Evolutionary conservation across 1,140 invertebrate genomes (phyloP), one percentile per base, ranked within the genome.

Genomic region (Hormaphis cornu): DNA sequence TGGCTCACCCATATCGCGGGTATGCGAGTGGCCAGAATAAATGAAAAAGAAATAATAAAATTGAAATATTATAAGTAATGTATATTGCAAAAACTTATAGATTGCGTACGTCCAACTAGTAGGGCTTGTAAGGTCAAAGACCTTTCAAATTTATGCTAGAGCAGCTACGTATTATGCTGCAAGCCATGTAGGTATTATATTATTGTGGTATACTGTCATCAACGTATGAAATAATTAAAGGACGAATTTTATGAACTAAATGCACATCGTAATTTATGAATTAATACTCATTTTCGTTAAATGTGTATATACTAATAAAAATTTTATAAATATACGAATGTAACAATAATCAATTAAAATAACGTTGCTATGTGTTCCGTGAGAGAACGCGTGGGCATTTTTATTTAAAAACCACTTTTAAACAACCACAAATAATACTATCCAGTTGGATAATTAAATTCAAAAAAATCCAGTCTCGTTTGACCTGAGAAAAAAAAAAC

Each of bases 101-200:
- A 61, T 42, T 46, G 58, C 18, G 37, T 30, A 28, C 58, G 40
- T 5, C 26, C 22, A 44, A 44, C 24, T 22, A n/a, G 18, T 37
- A 24, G 54, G 33, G 16, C 24, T n/a, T n/a, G 35, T 46, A 28
- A 22, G 59, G 59, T 66, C 59, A 24, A 66, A 66, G 42, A 66
- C 42, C 59, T 66, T 66, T 46, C 16, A 22, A 50, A 66, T 48
- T 44, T 66, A 48, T 35, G 18, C 26, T 14, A 40, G 7, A 14
- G 7, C 6, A 66, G 10, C 12, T 48, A n/a, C n/a, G 26, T 7
- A 46, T 46, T 48, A 66, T 46, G 59, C n/a, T n/a, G n/a, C 42
- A 33, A 66, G 48, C 44, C 16, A 14, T 63, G 42, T 48, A 30
- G n/a, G n/a, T n/a, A n/a, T n/a, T n/a, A n/a, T n/a, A n/a, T n/a